A percentile compares a stretch with the other conserved stretches of the same genome.
Conservation (phyloP, 2,888 invertebrate species). For the Lepetodrilus schrolli region DNA sequence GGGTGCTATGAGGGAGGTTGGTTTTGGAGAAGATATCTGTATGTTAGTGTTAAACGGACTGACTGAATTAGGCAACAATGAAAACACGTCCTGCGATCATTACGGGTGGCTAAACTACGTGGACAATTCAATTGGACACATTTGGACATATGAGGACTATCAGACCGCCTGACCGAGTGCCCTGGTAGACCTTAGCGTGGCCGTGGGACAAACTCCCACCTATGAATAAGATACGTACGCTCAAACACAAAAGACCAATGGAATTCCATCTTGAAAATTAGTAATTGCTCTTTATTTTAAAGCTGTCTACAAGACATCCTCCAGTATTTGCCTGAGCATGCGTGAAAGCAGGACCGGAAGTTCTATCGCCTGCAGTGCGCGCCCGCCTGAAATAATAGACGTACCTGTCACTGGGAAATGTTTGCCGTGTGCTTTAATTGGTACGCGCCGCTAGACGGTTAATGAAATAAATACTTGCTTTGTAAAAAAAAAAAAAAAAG, state of each 20-base stretch:
- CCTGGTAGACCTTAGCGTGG: too few relatives aligned
- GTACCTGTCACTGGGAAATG: neutral
- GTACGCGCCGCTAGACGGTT: neutral
- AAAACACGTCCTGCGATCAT: too few relatives aligned
- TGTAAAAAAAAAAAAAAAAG: too few relatives aligned
- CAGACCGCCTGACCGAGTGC: too few relatives aligned
- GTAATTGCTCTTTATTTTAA: conserved; percentile 18
- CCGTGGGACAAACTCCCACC: neutral
- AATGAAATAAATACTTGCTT: conserved; percentile 18
- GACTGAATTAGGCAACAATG: too few relatives aligned
- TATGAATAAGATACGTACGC: neutral
- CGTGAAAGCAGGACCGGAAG: neutral
- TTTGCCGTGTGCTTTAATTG: conserved; percentile 9
- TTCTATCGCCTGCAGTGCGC: neutral
- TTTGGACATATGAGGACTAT: too few relatives aligned
- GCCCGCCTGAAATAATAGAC: neutral
- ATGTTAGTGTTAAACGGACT: neutral
- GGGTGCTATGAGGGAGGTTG: neutral
- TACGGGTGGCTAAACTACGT: too few relatives aligned
- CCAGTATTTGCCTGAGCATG: neutral
- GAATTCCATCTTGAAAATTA: conserved; percentile 9
- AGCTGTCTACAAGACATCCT: neutral
- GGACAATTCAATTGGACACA: too few relatives aligned
- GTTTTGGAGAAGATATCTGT: neutral
- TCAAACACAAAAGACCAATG: too few relatives aligned